phyloP scores from a whole-genome alignment of 2,797 vertebrate species.

The Protosalanx chinensis region DNA sequence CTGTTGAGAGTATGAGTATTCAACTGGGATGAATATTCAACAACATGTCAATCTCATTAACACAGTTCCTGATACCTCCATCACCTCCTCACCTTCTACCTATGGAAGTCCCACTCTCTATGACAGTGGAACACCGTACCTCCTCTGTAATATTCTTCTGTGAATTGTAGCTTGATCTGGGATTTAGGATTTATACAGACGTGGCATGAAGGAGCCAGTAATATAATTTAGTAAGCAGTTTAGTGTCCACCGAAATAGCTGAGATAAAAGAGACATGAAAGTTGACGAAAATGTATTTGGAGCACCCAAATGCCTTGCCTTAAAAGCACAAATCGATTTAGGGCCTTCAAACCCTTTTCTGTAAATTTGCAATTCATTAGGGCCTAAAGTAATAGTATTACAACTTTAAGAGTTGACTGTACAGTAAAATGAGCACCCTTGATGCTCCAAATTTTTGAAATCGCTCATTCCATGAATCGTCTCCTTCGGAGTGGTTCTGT shows the following conservation, averaged over 20 bases:
- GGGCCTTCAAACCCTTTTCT: neutral
- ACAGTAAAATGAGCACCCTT: neutral
- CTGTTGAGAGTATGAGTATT: slow-evolving; percentile 21
- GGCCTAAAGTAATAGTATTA: no score
- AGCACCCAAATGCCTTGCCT: neutral
- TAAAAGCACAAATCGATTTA: neutral
- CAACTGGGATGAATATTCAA: slow-evolving; percentile 43
- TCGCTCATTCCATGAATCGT: slow-evolving; percentile 15
- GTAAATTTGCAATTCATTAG: neutral
- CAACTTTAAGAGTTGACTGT: neutral
- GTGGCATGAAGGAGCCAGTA: no score
- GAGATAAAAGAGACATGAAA: no score
- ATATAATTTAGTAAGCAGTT: no score
- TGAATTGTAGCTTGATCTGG: neutral
- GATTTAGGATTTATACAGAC: no score
- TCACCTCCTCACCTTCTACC: no score
- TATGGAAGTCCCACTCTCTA: no score
- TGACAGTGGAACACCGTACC: no score
- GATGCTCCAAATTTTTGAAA: slow-evolving; percentile 7
- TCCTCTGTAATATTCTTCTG: neutral
- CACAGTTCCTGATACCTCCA: neutral
- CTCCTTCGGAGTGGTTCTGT: slow-evolving; percentile 38
- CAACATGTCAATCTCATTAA: slow-evolving; percentile 21
- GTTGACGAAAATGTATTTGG: no score
- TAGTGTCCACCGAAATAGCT: no score